Percentiles rank a stretch among this genome's conserved stretches.
Conservation (phyloP, 92 coral and sea anemone species). For the Bergia puertoricense region DNA sequence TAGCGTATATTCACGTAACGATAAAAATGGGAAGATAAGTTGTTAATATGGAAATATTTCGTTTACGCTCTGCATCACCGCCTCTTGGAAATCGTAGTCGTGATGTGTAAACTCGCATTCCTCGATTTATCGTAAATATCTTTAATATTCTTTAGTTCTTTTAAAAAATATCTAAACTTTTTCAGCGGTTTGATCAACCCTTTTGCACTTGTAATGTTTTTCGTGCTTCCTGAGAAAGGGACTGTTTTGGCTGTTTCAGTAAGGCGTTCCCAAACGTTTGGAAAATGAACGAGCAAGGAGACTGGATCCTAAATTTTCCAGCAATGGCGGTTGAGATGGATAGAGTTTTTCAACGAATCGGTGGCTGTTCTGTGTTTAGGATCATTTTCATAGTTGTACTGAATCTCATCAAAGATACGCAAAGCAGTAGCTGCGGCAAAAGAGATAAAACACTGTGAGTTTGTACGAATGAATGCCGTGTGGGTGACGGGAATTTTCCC, state of each 20-base stretch:
- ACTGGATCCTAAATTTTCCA: not conserved
- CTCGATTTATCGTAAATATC: not conserved
- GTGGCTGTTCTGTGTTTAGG: not conserved
- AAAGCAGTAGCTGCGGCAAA: not conserved
- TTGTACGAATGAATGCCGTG: not conserved
- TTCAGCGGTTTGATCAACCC: not conserved
- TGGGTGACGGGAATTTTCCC: not conserved
- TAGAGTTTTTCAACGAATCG: not conserved
- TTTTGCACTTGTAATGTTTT: not conserved
- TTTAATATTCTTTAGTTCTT: not conserved
- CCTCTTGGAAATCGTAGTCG: too few relatives aligned
- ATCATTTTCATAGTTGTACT: not conserved
- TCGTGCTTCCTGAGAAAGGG: not conserved
- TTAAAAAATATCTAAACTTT: not conserved
- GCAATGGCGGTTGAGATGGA: not conserved
- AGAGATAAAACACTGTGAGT: not conserved
- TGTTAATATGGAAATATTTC: not conserved
- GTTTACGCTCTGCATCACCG: not conserved
- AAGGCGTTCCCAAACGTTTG: not conserved
- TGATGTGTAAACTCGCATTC: not conserved
- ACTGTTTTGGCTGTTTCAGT: not conserved
- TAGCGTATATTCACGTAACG: not conserved
- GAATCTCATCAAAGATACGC: not conserved
- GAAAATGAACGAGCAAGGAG: constrained; percentile 7
- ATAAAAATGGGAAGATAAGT: too few relatives aligned